Evolutionary conservation across 2,113 vertebrate genomes (phyloP), one percentile per base, ranked within the genome.

Genomic region (Callaeas wilsoni): DNA sequence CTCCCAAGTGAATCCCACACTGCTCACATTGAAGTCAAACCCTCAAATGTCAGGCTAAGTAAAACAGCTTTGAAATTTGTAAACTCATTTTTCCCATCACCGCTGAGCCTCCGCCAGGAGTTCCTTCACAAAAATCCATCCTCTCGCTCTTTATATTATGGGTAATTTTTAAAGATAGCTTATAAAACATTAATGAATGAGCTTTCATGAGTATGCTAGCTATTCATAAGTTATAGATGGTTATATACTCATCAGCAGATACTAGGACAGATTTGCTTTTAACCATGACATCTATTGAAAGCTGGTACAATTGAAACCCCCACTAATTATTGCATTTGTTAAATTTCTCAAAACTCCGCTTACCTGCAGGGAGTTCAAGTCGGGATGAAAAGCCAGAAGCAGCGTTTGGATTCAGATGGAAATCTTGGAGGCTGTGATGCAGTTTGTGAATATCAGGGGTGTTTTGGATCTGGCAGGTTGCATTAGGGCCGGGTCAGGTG

Each of bases 161-260:
- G 44, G 68, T 94, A 78, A 93, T 93, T 96, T 97, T 96, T 90
- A 96, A 95, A 96, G 91, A 87, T 89, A 89, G 86, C 85, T 94
- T 94, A 94, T 95, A 87, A 95, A 96, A 90, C 86, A 89, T 94
- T 95, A 90, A 96, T 93, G 88, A 92, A 90, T 76, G 88, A 94
- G 93, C 88, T 94, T 93, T 94, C 93, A 88, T 27, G 79, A 94
- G 85, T 90, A 71, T 74, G 49, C 57, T 68, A 94, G 59, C 86
- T 94, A 90, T 96, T 95, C 83, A 76, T 93, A 60, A 94, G 90
- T 94, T 95, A 86, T 90, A 90, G 90, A 77, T 67, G 76, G 92
- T 86, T 93, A 91, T 96, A 84, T 52, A 52, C 79, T 73, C 88
- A 79, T 96, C 95, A 93, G 75, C 85, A 95, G 82, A 64, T 71